Evolutionary conservation across 2,113 vertebrate genomes (phyloP), one percentile per base, ranked within the genome.

Genomic region (Atlantisia rogersi): DNA sequence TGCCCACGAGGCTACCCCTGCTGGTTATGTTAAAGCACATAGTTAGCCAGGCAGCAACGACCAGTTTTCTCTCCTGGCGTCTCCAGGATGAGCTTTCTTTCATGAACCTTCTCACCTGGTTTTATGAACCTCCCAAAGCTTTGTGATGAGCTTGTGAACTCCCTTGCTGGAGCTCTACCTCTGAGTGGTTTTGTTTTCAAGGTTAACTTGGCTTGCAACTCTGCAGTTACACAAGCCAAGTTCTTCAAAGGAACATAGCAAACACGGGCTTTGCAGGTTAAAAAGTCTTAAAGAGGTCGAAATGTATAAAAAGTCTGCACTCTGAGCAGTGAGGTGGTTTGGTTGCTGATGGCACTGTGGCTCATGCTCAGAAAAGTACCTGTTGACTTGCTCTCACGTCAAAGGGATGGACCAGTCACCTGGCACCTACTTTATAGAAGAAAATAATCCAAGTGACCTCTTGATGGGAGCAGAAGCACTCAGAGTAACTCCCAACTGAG

Each of bases 1-100:
- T 53, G 35, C 40, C 50, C 10, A 0, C 29, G 39, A 55, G 7
- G 7, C 0, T n/a, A 10, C 50, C 6, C 6, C 18, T 24, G 29
- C 50, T 69, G 55, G 17, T 69, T 77, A n/a, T 26, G 81, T 37
- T 56, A 29, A 48, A 10, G 5, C 1, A 0, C 9, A 1, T 32
- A 26, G 4, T 40, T 63, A 76, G 52, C 15, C 19, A 39, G 42
- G 25, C 22, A 55, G 12, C 44, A 53, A 65, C 3, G n/a, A 40
- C 32, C 10, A 11, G 14, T 40, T 29, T 59, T 58, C 26, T 35
- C 37, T 48, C 21, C 10, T 21, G 25, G 50, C 15, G 24, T 70
- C 42, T 52, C 20, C 40, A 18, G 15, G 21, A 31, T 46, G 11
- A 77, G n/a, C 21, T 11, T 18, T 35, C 71, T 65, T 29, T 14